A percentile compares a stretch with the other conserved stretches of the same genome.
Evolutionary conservation across 2,797 vertebrate species (phyloP).

Genomic region (Carduelis carduelis): DNA sequence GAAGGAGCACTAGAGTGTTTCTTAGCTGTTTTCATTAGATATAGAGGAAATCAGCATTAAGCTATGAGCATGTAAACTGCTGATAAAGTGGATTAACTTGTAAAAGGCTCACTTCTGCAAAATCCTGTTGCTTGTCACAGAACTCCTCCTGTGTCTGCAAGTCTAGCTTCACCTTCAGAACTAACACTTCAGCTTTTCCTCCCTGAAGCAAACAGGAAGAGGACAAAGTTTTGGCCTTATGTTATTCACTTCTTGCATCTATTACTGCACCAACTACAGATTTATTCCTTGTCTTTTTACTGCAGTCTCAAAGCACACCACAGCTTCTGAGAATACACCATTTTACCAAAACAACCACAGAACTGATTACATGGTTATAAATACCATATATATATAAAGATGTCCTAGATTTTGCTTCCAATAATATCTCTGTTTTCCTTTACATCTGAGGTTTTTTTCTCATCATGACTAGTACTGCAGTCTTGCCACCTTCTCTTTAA

Average conservation of each 20-base stretch:
- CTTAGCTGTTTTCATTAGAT: not conserved
- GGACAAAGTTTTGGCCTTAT: accelerated
- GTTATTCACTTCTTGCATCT: not conserved
- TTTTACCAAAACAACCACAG: not conserved
- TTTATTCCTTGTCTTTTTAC: not conserved
- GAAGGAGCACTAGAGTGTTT: not conserved
- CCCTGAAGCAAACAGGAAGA: not conserved
- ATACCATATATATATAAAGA: no score
- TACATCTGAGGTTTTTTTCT: not conserved
- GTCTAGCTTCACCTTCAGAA: not conserved
- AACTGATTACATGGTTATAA: not conserved
- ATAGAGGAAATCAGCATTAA: not conserved
- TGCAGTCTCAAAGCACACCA: not conserved
- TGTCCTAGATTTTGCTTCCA: not conserved
- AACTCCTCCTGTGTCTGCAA: not conserved
- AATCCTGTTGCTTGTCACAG: not conserved
- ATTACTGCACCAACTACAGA: not conserved
- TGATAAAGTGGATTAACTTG: not conserved
- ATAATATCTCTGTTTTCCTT: not conserved
- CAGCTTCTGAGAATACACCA: not conserved
- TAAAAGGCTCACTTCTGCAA: not conserved
- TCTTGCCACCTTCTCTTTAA: not conserved
- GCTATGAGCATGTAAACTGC: not conserved
- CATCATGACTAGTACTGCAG: not conserved
- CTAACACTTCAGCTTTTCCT: not conserved